Base-by-base conservation (phyloP, 1,140 invertebrate species). In the Cherax destructor region DNA sequence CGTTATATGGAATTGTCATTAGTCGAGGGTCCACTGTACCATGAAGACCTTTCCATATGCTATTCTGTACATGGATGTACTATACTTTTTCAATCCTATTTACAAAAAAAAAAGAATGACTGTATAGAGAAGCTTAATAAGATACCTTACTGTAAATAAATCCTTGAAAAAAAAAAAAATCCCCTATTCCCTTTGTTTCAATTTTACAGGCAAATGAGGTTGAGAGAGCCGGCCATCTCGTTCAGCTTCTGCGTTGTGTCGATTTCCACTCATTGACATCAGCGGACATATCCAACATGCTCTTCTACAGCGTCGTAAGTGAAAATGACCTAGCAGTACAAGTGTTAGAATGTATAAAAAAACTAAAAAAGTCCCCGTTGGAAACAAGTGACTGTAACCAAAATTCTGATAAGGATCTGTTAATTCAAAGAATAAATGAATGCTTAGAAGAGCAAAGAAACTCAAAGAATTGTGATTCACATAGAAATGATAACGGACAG, bases 201-300 rank as follows among this genome's bases (percentile, higher is more conserved):
- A n/a, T 69, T 24, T 10, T n/a, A 21, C 74, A 91, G 89, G 89
- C 72, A 24, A 79, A 85, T 80, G 89, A 86, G 47, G 83, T n/a
- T 59, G 89, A 91, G 76, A 84, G 83, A 49, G 21, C 18, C 11
- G 52, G 56, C 18, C 83, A 85, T 50, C 56, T 91, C 13, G 47
- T 85, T 52, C n/a, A 80, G 74, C 83, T 91, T 3, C 30, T 91
- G 13, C 56, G 72, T 10, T 91, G 89, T 47, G 49, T 91, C 47
- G 89, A 91, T 77, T 80, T 91, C 41, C 74, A 91, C n/a, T 7
- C 72, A 21, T 69, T 91, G 59, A 85, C 56, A 10, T 5, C 13
- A 52, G 72, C 85, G 4, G 89, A 91, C 52, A 76, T 91, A 50
- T 84, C 83, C 41, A 91, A 91, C 47, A 91, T 91, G 89, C 76